Evolutionary conservation across 1,140 invertebrate genomes (phyloP), one percentile per base, ranked within the genome.

Genomic region (Cyphomyrmex costatus): DNA sequence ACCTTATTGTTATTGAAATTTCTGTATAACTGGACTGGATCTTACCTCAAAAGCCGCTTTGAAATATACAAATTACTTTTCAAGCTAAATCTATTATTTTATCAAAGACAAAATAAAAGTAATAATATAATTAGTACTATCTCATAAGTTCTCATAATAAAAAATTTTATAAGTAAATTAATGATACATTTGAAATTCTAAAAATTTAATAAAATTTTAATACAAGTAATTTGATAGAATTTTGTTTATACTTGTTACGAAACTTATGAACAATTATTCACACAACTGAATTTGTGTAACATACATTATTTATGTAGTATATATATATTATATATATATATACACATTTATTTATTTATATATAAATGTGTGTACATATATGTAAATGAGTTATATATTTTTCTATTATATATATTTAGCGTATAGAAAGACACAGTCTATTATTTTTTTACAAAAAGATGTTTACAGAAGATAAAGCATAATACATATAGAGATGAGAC

Each of bases 391-490:
- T 58, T 82, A 21, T 68, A 56, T 70, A 68, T 58, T 83, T 58
- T 73, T 49, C 6, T 53, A 83, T 83, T 61, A 83, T 27, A 83
- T 14, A 33, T 49, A 46, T 58, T 71, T 82, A 71, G 19, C 7
- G 21, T 73, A 71, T 56, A 71, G 7, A 73, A 21, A 49, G 33
- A 73, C 2, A 61, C 21, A 74, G 16, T 84, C 80, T 77, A 36
- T 46, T 83, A 58, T 60, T 77, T 42, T n/a, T 83, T 88, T 61
- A 58, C 42, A 70, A 46, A 88, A 82, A 19, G n/a, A 6, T 14
- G 42, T 56, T 33, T 42, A 42, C 63, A 66, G 36, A 65, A 36
- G 19, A 8, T 42, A 74, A 33, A 60, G n/a, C 0, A 87, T 60
- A 71, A 77, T 58, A 14, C 51, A 14, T 56, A 58, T 49, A 78